Base-by-base conservation (phyloP, 2,888 invertebrate species). In the Alentia gelatinosa region DNA sequence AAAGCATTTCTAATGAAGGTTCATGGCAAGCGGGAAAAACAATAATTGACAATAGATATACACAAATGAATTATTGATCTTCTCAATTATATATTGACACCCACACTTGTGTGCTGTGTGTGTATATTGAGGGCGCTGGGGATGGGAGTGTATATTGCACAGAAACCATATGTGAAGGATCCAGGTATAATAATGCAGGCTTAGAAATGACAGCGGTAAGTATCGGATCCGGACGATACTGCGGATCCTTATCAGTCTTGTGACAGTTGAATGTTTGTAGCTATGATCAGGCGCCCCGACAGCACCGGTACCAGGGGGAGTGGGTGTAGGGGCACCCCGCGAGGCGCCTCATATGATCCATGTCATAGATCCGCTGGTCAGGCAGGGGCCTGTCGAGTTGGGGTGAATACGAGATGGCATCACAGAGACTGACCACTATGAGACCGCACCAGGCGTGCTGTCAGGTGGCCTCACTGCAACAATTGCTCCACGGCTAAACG, bases 281-380 rank as follows among this genome's bases (percentile, higher is more conserved):
- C 4, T 15, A 37, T 79, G 79, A 39, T 35, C 47, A 42, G 7
- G 15, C 47, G 47, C 47, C 47, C 12, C 19, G 56, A 56, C 56
- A 56, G 56, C 19, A n/a, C 56, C n/a, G 3, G 56, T 19, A 19
- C 56, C 56, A 12, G 19, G 56, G 23, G 56, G 56, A 19, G 56
- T 56, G n/a, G n/a, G n/a, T n/a, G n/a, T n/a, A n/a, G n/a, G n/a
- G n/a, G n/a, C n/a, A n/a, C 15, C 23, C 79, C 26, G 37, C 1
- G 37, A 35, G 39, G 5, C 19, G 63, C 63, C 79, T 79, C 79
- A 79, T 39, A 39, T 79, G 79, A 79, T 79, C 79, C 79, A 39
- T 79, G 79, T 79, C 37, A 79, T 3, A 35, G 79, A 79, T 39
- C 79, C 68, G 30, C 26, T n/a, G 56, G 56, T 56, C 68, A 68